phyloP scores from a whole-genome alignment of 2,113 vertebrate genomes.

The Bombycilla garrulus region DNA sequence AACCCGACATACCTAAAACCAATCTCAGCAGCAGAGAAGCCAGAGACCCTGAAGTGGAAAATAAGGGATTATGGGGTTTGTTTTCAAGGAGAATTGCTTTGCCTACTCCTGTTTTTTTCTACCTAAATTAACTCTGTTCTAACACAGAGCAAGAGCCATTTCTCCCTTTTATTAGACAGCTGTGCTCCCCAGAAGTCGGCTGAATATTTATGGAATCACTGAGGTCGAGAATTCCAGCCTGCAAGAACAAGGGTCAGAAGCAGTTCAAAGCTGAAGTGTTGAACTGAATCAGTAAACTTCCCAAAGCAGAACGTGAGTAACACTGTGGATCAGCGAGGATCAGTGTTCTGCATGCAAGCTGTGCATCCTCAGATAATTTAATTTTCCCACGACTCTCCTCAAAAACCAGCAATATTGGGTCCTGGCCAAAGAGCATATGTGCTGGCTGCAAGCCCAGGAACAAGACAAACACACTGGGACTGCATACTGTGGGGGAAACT shows the following conservation, averaged over 20 bases:
- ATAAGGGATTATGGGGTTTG: neutral
- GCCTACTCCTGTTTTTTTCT: neutral
- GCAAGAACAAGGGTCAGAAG: neutral
- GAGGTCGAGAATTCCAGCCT: neutral
- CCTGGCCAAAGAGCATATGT: neutral
- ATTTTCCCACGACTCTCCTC: slow-evolving; percentile 28
- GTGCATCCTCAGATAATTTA: slow-evolving; percentile 18
- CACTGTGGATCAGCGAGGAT: neutral
- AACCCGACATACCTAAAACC: neutral
- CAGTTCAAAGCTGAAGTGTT: slow-evolving; percentile 31
- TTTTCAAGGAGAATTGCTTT: neutral
- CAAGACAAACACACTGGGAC: neutral
- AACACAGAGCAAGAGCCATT: neutral
- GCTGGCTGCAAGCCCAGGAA: slow-evolving; percentile 30
- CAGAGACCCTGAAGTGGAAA: neutral
- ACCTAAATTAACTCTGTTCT: neutral
- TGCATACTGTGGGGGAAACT: neutral
- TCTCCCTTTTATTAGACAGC: neutral
- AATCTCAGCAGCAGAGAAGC: neutral
- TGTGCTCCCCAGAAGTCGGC: neutral
- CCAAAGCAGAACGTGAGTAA: neutral
- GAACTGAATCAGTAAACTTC: neutral
- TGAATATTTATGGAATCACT: neutral
- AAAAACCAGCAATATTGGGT: neutral
- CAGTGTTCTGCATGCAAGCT: neutral